These are phyloP conservation scores for Acronicta alni DNA, from an alignment of 2,888 invertebrate genomes.

Conservation along the genomic window DNA sequence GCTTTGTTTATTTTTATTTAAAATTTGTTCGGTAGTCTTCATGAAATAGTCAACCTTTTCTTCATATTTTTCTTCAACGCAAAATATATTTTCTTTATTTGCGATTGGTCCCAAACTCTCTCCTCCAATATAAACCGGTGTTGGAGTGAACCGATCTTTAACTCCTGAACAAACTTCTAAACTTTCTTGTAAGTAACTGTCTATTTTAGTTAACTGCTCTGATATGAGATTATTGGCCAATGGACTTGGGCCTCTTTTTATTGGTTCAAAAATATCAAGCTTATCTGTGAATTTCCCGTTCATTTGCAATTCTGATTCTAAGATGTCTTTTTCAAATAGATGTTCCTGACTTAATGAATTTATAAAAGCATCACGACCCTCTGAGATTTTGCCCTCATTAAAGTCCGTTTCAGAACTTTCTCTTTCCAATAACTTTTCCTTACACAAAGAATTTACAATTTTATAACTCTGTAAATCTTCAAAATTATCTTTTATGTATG, in stretches of 20 bases:
- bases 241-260: constrained; percentile 72
- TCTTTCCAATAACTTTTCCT: constrained; percentile 72
- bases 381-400: constrained; percentile 31
- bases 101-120: constrained; percentile 48
- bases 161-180: constrained; percentile 74
- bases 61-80: constrained; percentile 37
- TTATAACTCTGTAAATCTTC: constrained; percentile 85
- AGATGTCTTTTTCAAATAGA: constrained; percentile 60
- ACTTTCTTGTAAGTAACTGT: constrained; percentile 82
- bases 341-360: constrained; percentile 78
- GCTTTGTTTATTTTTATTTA: constrained; percentile 12
- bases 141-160: constrained; percentile 51
- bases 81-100: constrained; percentile 20
- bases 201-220: constrained; percentile 83
- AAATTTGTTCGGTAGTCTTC: constrained; percentile 15
- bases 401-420: constrained; percentile 42
- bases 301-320: constrained; percentile 23
- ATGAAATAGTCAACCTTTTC: constrained; percentile 39
- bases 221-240: constrained; percentile 76
- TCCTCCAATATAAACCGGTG: constrained; percentile 51
- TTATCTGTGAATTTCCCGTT: constrained; percentile 37
- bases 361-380: constrained; percentile 57
- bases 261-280: constrained; percentile 56
- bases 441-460: constrained; percentile 83
- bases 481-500: constrained; percentile 76